Percentiles rank a stretch among this genome's conserved stretches.
Evolutionary conservation across 2,113 vertebrate species (phyloP).

Genomic region (Centrocercus urophasianus): DNA sequence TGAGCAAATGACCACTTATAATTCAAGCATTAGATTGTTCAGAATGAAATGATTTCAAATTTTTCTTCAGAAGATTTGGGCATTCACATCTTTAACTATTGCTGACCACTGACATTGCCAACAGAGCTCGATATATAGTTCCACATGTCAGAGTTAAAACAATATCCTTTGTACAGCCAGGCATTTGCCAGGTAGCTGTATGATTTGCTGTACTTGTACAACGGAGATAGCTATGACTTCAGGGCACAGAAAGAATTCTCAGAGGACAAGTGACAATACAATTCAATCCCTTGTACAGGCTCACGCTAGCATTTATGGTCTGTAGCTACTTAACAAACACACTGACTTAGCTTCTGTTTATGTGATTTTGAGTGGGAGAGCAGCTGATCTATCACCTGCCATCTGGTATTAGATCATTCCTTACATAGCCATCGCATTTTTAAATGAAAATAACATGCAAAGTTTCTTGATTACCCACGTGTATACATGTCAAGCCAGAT

Average conservation of each 20-base stretch:
- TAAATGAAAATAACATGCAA: neutral
- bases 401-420: constrained; percentile 43
- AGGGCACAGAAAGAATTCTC: neutral
- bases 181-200: neutral
- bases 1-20: constrained; percentile 5
- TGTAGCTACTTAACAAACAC: neutral
- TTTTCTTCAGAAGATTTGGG: accelerated
- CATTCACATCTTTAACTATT: neutral
- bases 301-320: neutral
- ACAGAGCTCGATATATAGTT: accelerated
- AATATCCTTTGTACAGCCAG: neutral
- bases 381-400: neutral
- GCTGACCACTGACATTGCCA: neutral
- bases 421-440: constrained; percentile 26
- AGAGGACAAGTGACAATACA: neutral
- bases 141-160: neutral
- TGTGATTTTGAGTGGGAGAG: neutral
- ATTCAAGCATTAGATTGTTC: neutral
- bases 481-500: constrained; percentile 21
- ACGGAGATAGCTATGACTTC: neutral
- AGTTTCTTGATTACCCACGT: neutral
- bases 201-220: neutral
- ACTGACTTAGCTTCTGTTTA: neutral
- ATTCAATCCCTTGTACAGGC: neutral
- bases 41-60: neutral